Conservation (phyloP, 2,113 vertebrate genomes). For the Salvator merianae region DNA sequence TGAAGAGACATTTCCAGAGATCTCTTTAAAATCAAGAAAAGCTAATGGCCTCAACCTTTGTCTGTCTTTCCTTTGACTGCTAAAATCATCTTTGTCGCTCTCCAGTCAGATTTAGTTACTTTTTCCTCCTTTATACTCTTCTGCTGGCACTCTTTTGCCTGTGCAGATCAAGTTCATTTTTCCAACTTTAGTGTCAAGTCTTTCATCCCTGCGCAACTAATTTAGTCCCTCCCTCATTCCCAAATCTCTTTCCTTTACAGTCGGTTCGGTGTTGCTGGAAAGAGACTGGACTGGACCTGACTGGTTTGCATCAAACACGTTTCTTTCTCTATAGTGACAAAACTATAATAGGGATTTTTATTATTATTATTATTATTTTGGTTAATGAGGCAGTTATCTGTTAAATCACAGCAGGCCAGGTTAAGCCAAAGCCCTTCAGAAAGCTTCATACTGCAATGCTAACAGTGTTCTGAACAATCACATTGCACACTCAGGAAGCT, state of each 20-base stretch:
- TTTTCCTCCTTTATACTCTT: conserved; percentile 45
- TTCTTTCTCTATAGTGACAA: no score
- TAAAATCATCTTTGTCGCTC: conserved; percentile 4
- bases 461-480: no score
- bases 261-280: neutral
- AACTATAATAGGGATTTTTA: no score
- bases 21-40: neutral
- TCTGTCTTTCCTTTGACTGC: neutral
- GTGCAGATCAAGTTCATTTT: conserved; percentile 42
- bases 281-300: neutral
- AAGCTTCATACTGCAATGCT: no score
- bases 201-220: conserved; percentile 10
- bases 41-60: neutral
- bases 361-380: no score
- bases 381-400: no score
- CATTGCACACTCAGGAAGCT: no score
- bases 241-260: conserved; percentile 8
- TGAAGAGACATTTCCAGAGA: neutral
- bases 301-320: neutral
- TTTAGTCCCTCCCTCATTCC: conserved; percentile 33
- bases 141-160: neutral
- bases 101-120: conserved; percentile 29
- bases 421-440: no score
- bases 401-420: no score
- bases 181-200: conserved; percentile 43